Evolutionary conservation across 2,113 vertebrate species (phyloP).

Genomic region (Clinocottus analis): DNA sequence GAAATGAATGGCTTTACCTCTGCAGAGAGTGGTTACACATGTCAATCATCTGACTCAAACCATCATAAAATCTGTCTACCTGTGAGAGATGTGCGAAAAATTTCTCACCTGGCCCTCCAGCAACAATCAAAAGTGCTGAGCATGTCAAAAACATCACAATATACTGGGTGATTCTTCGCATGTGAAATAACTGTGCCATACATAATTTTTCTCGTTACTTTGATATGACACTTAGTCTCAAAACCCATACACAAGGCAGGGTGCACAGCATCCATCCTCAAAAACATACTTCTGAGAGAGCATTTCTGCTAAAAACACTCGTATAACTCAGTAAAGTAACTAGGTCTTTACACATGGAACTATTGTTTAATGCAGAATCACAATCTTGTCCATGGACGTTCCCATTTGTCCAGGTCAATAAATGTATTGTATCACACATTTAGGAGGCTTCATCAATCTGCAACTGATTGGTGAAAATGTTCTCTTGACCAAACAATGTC

Average conservation of each 20-base stretch:
- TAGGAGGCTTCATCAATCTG: too few relatives aligned
- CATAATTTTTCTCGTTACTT: too few relatives aligned
- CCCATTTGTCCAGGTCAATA: not conserved
- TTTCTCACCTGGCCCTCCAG: not conserved
- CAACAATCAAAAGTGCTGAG: constrained; percentile 19
- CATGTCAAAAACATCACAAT: constrained; percentile 6
- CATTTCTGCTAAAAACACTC: too few relatives aligned
- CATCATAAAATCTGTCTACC: constrained; percentile 4
- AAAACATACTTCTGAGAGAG: not conserved
- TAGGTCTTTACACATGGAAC: not conserved
- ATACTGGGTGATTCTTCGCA: not conserved
- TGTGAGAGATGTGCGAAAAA: not conserved
- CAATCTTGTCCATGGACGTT: not conserved
- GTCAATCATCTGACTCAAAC: constrained; percentile 40
- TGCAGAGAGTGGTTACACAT: constrained; percentile 1
- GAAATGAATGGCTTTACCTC: constrained; percentile 18
- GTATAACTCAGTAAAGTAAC: too few relatives aligned
- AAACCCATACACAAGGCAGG: too few relatives aligned
- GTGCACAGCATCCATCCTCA: not conserved
- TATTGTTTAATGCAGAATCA: not conserved
- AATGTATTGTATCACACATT: not conserved
- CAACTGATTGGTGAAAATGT: not conserved
- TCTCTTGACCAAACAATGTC: not conserved
- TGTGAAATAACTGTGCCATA: too few relatives aligned
- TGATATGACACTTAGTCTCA: too few relatives aligned